phyloP scores from a whole-genome alignment of 64 coral and sea anemone genomes.

The Catalaphyllia jardinei region DNA sequence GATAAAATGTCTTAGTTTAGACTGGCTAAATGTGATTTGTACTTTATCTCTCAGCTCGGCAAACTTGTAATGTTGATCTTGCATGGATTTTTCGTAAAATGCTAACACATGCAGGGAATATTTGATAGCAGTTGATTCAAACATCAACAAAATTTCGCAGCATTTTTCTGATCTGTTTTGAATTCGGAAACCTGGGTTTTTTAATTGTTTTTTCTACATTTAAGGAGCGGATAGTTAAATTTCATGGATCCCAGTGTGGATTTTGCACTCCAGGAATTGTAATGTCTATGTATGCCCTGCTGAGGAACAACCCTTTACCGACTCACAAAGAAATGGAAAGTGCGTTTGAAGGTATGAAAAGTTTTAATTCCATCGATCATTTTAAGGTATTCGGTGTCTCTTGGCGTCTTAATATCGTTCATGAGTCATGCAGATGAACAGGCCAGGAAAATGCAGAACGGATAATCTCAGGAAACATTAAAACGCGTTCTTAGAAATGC shows the following conservation, averaged over 20 bases:
- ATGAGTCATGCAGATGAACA: no score
- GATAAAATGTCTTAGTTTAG: no score
- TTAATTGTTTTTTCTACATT: neutral
- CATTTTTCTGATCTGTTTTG: neutral
- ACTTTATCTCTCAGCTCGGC: no score
- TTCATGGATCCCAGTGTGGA: slow-evolving; percentile 94
- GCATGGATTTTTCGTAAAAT: no score
- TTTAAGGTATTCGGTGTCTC: neutral
- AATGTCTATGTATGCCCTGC: slow-evolving; percentile 84
- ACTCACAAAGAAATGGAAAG: slow-evolving; percentile 78
- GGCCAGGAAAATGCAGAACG: no score
- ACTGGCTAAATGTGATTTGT: no score
- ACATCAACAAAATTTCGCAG: neutral
- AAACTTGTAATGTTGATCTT: no score
- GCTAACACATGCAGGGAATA: no score
- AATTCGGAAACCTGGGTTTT: neutral
- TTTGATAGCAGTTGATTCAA: no score
- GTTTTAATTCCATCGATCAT: neutral
- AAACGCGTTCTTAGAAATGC: no score
- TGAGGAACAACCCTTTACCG: slow-evolving; percentile 86
- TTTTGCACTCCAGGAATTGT: slow-evolving; percentile 95
- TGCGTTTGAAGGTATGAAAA: slow-evolving; percentile 90
- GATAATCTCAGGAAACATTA: no score
- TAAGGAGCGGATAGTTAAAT: slow-evolving; percentile 82
- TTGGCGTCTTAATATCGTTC: neutral